Conservation (phyloP, 2,797 vertebrate genomes). For the Phaenicophaeus curvirostris region DNA sequence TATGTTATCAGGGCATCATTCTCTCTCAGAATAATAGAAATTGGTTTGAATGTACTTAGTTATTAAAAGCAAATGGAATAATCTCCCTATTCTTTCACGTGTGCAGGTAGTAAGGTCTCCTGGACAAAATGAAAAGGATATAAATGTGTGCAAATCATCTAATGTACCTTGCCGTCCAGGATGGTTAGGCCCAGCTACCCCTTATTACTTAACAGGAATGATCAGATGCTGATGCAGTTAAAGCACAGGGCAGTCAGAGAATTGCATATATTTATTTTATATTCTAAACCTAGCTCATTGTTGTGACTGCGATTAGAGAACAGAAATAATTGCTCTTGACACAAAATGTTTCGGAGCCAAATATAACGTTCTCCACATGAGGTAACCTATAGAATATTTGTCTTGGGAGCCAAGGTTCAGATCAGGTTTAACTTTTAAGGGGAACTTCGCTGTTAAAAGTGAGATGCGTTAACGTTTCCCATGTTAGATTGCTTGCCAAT, state of each 20-base stretch:
- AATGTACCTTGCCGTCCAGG: neutral
- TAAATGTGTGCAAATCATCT: neutral
- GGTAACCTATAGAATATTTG: constrained; percentile 31
- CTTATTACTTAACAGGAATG: neutral
- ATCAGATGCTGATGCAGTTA: neutral
- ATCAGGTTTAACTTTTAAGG: constrained; percentile 40
- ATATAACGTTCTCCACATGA: constrained; percentile 33
- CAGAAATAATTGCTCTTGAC: constrained; percentile 55
- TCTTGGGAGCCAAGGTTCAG: constrained; percentile 31
- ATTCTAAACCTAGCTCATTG: neutral
- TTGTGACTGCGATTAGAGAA: constrained; percentile 26
- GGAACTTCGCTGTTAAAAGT: constrained; percentile 7
- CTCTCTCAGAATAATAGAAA: neutral
- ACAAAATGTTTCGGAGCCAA: constrained; percentile 45
- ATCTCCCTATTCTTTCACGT: neutral
- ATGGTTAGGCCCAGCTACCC: neutral
- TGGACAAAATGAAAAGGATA: neutral
- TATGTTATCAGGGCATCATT: neutral
- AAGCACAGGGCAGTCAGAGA: neutral
- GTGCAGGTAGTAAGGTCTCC: neutral
- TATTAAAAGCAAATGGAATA: neutral
- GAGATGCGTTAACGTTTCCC: constrained; percentile 43
- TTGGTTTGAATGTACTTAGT: neutral
- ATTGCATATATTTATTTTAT: neutral
- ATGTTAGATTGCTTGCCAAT: constrained; percentile 20